These are phyloP conservation scores for Harpagifer antarcticus DNA, from an alignment of 2,797 vertebrate species.

Conservation along the genomic window DNA sequence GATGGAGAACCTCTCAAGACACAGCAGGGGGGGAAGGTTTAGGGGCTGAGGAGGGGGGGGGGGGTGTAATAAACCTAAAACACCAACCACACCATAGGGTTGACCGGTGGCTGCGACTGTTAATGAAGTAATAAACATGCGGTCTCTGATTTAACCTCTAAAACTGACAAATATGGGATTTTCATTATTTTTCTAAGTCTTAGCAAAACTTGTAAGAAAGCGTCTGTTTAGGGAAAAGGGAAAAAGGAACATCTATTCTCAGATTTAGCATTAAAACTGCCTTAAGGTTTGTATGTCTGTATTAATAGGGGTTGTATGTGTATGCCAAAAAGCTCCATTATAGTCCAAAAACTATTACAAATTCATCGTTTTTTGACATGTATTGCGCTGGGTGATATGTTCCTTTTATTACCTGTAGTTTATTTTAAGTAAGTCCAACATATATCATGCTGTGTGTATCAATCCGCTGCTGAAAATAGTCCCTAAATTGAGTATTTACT, in stretches of 20 bases:
- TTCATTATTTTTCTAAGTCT: not conserved
- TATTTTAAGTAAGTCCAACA: not conserved
- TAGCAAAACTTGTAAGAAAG: no score
- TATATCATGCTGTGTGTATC: not conserved
- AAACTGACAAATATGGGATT: not conserved
- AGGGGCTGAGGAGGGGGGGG: not conserved
- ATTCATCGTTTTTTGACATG: not conserved
- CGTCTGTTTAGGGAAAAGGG: no score
- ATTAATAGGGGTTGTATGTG: not conserved
- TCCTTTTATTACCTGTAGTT: not conserved
- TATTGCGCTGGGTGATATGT: not conserved
- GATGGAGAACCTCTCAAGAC: constrained; percentile 31
- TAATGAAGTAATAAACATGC: not conserved
- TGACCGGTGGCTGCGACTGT: not conserved
- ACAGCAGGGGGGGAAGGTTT: constrained; percentile 24
- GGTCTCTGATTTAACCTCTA: not conserved
- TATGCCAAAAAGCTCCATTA: no score
- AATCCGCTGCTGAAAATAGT: no score
- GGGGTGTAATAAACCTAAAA: constrained; percentile 37
- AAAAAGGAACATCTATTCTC: no score
- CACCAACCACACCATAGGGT: constrained; percentile 7
- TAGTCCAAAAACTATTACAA: not conserved
- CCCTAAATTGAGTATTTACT: no score
- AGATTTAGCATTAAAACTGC: no score
- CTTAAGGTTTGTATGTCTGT: no score